These are phyloP conservation scores for Vollenhovia emeryi DNA, from an alignment of 1,140 invertebrate genomes.

Conservation along the genomic window DNA sequence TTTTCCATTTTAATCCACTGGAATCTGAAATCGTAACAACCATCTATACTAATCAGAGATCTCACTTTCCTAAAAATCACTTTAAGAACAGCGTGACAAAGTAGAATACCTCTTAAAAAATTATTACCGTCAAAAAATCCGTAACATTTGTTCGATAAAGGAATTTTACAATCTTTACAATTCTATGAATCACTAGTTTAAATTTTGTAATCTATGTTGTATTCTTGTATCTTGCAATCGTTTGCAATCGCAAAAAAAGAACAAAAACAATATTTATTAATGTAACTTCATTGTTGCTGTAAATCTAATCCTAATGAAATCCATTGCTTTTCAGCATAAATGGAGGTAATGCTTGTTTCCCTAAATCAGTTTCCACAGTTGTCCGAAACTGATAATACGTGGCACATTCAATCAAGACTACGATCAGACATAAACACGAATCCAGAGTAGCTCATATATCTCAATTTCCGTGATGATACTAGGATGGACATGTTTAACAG, in stretches of 20 bases:
- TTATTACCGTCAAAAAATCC: too few relatives aligned
- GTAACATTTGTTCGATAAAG: too few relatives aligned
- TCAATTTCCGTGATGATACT: background rate
- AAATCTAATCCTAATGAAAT: background rate
- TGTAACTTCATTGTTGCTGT: background rate
- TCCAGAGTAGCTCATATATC: background rate
- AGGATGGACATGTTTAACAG: background rate
- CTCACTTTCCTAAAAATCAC: too few relatives aligned
- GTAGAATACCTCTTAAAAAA: too few relatives aligned
- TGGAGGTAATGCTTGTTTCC: background rate
- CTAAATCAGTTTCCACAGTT: slow-evolving; percentile 4
- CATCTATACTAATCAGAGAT: too few relatives aligned
- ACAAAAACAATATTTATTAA: background rate
- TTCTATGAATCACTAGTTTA: background rate
- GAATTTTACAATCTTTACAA: too few relatives aligned
- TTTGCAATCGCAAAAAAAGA: too few relatives aligned
- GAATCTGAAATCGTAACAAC: too few relatives aligned
- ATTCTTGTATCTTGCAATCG: background rate
- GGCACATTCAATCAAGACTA: slow-evolving; percentile 23
- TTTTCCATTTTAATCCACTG: too few relatives aligned
- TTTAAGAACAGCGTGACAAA: too few relatives aligned
- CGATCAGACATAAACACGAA: slow-evolving; percentile 22
- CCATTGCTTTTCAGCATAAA: background rate
- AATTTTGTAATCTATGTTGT: background rate
- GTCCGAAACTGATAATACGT: background rate